phyloP scores from a whole-genome alignment of 2,113 vertebrate genomes.

The Rhizomys pruinosus region DNA sequence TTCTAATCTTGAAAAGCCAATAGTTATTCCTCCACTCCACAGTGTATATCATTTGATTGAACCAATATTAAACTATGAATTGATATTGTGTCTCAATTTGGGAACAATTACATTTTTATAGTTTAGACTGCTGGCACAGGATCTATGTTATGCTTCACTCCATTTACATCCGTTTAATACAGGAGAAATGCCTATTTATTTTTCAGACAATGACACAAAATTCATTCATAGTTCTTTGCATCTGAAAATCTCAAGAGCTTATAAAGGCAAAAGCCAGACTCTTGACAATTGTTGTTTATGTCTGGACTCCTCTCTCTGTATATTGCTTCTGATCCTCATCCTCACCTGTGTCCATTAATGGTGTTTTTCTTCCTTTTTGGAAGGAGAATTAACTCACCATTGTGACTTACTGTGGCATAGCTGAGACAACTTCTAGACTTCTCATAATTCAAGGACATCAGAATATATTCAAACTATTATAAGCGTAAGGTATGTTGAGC shows the following conservation, averaged over 20 bases:
- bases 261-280: slow-evolving; percentile 26
- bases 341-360: neutral
- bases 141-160: slow-evolving; percentile 7
- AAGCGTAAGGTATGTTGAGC: neutral
- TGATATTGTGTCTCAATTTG: slow-evolving; percentile 56
- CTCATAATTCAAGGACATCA: slow-evolving; percentile 26
- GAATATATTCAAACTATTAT: neutral
- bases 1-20: neutral
- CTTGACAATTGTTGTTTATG: neutral
- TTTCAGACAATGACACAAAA: slow-evolving; percentile 60
- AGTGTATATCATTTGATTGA: slow-evolving; percentile 19
- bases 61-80: slow-evolving; percentile 12
- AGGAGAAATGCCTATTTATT: slow-evolving; percentile 34
- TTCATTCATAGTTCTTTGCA: slow-evolving; percentile 6
- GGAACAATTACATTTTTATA: slow-evolving; percentile 61
- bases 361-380: neutral
- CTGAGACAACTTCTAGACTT: neutral
- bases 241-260: slow-evolving; percentile 4
- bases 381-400: neutral
- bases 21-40: neutral
- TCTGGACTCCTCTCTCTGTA: neutral
- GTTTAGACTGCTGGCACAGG: slow-evolving; percentile 11
- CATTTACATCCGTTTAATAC: slow-evolving; percentile 34
- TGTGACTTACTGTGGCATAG: neutral
- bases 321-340: neutral